These are phyloP conservation scores for Lysiphlebus fabarum DNA, from an alignment of 1,140 invertebrate genomes.

Conservation along the genomic window DNA sequence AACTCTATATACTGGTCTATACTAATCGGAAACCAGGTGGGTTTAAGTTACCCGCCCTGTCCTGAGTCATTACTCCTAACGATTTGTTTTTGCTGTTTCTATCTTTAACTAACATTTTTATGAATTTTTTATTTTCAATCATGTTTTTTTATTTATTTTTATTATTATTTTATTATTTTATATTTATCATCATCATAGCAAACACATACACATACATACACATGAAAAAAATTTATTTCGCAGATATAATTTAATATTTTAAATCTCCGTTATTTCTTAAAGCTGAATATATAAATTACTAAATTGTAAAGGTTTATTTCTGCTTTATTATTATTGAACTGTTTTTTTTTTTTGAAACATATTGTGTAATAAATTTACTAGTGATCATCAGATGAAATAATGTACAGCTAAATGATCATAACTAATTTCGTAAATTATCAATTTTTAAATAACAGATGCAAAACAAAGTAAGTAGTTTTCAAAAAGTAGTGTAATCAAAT, in stretches of 20 bases:
- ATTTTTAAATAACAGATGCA: too few relatives aligned
- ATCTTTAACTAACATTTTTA: not conserved
- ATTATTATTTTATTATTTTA: not conserved
- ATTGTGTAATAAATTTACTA: too few relatives aligned
- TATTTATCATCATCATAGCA: not conserved
- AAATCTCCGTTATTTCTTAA: slow-evolving; percentile 12
- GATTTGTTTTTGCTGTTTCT: slow-evolving; percentile 6
- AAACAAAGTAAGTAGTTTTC: not conserved
- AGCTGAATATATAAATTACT: slow-evolving; percentile 12
- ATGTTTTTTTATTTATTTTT: too few relatives aligned
- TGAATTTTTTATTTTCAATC: not conserved
- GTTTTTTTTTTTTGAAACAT: too few relatives aligned
- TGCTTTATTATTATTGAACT: not conserved
- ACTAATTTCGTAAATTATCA: too few relatives aligned
- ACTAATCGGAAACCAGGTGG: slow-evolving; percentile 8
- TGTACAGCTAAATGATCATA: too few relatives aligned
- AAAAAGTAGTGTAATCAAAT: not conserved
- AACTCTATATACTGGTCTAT: not conserved
- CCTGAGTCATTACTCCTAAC: slow-evolving; percentile 9
- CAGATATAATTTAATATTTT: not conserved
- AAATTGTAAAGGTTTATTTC: not conserved
- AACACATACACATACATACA: not conserved
- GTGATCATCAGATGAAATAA: too few relatives aligned
- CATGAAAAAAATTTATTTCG: not conserved
- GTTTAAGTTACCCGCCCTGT: slow-evolving; percentile 9